Evolutionary conservation across 2,113 vertebrate species (phyloP).

Genomic region (Plectropomus leopardus): DNA sequence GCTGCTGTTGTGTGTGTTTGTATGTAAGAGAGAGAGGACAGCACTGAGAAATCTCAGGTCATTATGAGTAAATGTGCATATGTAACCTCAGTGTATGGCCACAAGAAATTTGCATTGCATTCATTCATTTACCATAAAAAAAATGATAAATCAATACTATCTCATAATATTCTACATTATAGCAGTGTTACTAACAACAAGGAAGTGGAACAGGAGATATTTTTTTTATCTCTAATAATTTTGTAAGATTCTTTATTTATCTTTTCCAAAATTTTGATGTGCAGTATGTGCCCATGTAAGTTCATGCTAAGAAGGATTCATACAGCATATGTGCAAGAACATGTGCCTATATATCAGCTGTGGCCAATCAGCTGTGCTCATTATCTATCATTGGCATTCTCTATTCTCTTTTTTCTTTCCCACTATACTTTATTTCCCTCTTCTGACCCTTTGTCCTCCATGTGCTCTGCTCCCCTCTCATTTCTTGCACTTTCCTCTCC

Average conservation of each 20-base stretch:
- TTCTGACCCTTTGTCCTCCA: background rate
- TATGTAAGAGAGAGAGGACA: background rate
- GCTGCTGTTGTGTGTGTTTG: background rate
- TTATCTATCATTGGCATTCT: slow-evolving; percentile 4
- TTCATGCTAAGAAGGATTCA: background rate
- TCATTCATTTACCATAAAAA: too few relatives aligned
- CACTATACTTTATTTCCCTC: slow-evolving; percentile 12
- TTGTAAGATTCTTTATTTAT: background rate
- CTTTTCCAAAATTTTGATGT: background rate
- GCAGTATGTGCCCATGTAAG: background rate
- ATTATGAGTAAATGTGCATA: background rate
- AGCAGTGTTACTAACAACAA: too few relatives aligned
- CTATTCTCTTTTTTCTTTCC: background rate
- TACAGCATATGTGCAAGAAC: background rate
- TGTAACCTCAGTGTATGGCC: background rate
- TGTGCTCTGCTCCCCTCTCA: background rate
- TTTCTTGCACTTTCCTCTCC: slow-evolving; percentile 40
- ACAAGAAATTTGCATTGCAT: background rate
- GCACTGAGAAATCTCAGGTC: background rate
- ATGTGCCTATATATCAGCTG: background rate
- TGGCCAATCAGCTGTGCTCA: too few relatives aligned
- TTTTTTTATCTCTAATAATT: background rate
- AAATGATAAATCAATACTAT: too few relatives aligned
- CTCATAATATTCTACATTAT: too few relatives aligned
- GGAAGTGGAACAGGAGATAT: too few relatives aligned